A percentile compares a stretch with the other conserved stretches of the same genome.
Evolutionary conservation across 2,113 vertebrate genomes (phyloP).

Genomic region (Mobula hypostoma): DNA sequence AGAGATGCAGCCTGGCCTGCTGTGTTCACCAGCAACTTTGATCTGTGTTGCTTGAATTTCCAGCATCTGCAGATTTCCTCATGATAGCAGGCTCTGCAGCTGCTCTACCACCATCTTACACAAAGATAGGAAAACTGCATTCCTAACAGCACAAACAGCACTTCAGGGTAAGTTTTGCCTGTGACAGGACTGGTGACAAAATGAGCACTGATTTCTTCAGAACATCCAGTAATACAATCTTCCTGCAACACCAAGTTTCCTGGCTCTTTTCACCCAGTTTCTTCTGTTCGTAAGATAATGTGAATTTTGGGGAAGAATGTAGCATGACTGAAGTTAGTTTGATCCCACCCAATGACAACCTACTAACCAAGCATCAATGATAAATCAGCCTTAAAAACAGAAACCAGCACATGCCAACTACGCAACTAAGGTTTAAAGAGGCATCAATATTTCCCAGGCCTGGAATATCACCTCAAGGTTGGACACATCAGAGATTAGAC

Average conservation of each 20-base stretch:
- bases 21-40: no score
- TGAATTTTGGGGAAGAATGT: neutral
- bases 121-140: neutral
- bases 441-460: neutral
- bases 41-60: no score
- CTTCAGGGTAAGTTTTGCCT: neutral
- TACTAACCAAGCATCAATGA: neutral
- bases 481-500: neutral
- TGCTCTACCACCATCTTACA: neutral
- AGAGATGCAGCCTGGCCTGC: no score
- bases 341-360: neutral
- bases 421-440: neutral
- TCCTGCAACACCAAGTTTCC: neutral
- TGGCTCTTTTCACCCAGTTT: no score
- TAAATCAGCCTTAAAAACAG: neutral
- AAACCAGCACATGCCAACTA: neutral
- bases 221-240: neutral
- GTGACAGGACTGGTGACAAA: neutral
- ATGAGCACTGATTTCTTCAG: neutral
- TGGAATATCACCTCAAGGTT: conserved; percentile 18
- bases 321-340: neutral
- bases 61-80: no score
- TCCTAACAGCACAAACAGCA: neutral
- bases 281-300: neutral
- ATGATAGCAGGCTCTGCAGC: neutral